Base-by-base conservation (phyloP, 1,140 invertebrate genomes). In the Eumaeus atala region DNA sequence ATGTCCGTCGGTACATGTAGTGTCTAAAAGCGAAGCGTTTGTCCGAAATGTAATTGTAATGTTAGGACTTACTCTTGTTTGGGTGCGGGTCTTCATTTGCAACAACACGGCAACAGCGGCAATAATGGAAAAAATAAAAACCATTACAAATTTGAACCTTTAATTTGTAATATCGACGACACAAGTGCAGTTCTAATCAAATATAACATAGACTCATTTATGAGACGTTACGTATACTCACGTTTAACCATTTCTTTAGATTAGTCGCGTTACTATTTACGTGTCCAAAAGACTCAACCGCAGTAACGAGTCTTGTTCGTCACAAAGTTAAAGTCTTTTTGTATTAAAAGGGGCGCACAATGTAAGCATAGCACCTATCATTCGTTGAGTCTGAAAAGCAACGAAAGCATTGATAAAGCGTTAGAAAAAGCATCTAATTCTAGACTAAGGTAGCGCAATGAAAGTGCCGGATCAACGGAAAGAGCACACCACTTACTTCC, bases 401-500 rank as follows among this genome's bases (percentile, higher is more conserved):
- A 81, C 59, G 60, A 60, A 80, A 75, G 79, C 77, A 62, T 64
- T 64, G 51, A 69, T 54, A 57, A 62, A 74, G 80, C 74, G 64
- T 80, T 81, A 82, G 61, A 62, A 53, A 50, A 65, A 64, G 70
- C 70, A 40, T 61, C 69, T 77, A 78, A 67, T 75, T 78, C 80
- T 79, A 84, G 75, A 69, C 77, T 85, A 84, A 74, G 64, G 63
- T 67, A 81, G 71, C 70, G 68, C 73, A 80, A 79, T 73, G 73
- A 71, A 66, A 77, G 73, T 84, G 81, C 79, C 72, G 79, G 73
- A 77, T 73, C 77, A 78, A 78, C 80, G 70, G 17, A 77, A 84
- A 77, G 70, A 82, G 77, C 74, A 77, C 75, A 73, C 72, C 85
- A 89, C 89, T 90, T 89, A 90, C 89, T 90, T 90, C 86, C 86